These are phyloP conservation scores for Musca domestica DNA, from an alignment of 1,140 invertebrate species.

Conservation along the genomic window DNA sequence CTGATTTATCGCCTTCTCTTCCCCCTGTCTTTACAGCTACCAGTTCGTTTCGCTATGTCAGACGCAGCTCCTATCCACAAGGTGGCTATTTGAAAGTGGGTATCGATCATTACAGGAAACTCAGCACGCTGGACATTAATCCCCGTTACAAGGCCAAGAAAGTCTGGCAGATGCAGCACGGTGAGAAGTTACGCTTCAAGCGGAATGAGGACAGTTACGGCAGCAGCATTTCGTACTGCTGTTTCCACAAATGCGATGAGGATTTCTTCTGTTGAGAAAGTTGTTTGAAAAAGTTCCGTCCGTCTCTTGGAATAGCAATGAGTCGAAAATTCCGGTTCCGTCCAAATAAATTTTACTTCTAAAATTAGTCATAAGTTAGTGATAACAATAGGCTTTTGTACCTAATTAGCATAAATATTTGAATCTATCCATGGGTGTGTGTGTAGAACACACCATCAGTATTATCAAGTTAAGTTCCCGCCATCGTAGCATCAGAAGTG, in stretches of 20 bases:
- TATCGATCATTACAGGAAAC: slow-evolving; percentile 35
- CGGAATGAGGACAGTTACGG: slow-evolving; percentile 33
- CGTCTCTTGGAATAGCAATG: no score
- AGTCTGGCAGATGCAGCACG: slow-evolving; percentile 31
- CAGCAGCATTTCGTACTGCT: slow-evolving; percentile 49
- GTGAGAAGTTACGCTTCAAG: slow-evolving; percentile 40
- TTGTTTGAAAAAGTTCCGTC: background rate
- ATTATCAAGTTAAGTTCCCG: no score
- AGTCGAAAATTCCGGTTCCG: no score
- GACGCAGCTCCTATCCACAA: slow-evolving; percentile 39
- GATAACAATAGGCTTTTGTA: no score
- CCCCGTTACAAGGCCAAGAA: slow-evolving; percentile 48
- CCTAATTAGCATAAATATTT: no score
- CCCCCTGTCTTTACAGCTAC: background rate
- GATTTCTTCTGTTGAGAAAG: slow-evolving; percentile 45
- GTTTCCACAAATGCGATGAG: slow-evolving; percentile 41
- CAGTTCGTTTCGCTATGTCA: slow-evolving; percentile 34
- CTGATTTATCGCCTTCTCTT: slow-evolving; percentile 22
- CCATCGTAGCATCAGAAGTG: no score
- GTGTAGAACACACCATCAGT: no score
- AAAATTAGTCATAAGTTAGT: no score
- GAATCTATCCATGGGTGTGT: no score
- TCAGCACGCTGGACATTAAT: slow-evolving; percentile 37
- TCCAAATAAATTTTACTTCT: no score
- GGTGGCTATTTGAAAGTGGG: slow-evolving; percentile 49